phyloP scores from a whole-genome alignment of 2,113 vertebrate genomes.

The Oncorhynchus keta region DNA sequence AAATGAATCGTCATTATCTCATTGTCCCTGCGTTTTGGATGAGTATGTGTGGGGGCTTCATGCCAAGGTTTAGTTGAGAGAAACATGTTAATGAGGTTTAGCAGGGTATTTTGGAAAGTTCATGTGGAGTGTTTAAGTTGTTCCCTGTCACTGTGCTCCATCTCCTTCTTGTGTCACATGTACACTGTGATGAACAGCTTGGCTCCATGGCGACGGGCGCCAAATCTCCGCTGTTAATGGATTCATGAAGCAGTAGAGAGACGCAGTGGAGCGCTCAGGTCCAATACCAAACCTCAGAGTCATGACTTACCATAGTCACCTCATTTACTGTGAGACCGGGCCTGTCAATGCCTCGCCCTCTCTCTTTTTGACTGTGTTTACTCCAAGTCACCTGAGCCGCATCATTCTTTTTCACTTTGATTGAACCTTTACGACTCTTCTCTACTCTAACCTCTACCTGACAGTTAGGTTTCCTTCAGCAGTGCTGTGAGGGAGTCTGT shows the following conservation, averaged over 20 bases:
- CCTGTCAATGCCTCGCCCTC: neutral
- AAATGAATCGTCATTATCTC: neutral
- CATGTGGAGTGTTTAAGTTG: neutral
- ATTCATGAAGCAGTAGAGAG: constrained; percentile 11
- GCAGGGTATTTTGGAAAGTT: neutral
- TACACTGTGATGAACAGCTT: constrained; percentile 7
- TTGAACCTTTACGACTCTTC: neutral
- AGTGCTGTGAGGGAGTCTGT: neutral
- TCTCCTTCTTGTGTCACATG: neutral
- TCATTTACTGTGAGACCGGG: no score
- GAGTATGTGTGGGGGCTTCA: neutral
- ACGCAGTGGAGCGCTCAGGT: no score
- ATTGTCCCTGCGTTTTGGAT: neutral
- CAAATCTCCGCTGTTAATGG: constrained; percentile 15
- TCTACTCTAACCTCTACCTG: neutral
- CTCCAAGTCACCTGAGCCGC: neutral
- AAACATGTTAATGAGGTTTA: neutral
- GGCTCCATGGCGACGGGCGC: neutral
- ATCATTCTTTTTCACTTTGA: neutral
- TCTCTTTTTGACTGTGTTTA: neutral
- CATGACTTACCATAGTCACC: no score
- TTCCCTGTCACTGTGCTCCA: neutral
- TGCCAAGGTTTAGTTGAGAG: neutral
- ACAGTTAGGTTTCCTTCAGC: neutral
- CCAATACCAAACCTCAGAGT: neutral